Evolutionary conservation across 2,888 invertebrate genomes (phyloP), one percentile per base, ranked within the genome.

Genomic region (Drosophila gaucha): DNA sequence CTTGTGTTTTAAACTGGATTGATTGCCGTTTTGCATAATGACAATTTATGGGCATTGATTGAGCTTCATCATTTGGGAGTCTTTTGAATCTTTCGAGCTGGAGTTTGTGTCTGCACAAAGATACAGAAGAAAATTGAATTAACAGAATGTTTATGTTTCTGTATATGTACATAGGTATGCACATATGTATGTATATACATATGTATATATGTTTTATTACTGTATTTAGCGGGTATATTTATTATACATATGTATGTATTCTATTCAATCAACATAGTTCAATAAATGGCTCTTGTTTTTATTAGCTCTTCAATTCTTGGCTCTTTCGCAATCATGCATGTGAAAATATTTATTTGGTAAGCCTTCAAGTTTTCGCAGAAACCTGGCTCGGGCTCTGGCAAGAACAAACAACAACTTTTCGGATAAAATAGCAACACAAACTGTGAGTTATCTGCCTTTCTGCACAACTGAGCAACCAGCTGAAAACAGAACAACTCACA

Each of bases 371-470:
- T 78, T 82, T 86, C 80, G 67, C 65, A 71, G 87, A 78, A 70
- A 33, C 33, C 70, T 47, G 52, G 38, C 1, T 28, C 18, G 18
- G 18, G 18, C 47, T 52, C 28, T 30, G 49, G 33, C 55, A 31
- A 47, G 39, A 41, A 33, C 36, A 35, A 31, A 51, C n/a, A 35
- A 28, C 20, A 39, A 43, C 57, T 20, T 36, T 63, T 62, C 64
- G 65, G n/a, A n/a, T n/a, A n/a, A n/a, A n/a, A n/a, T n/a, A n/a
- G n/a, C n/a, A n/a, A n/a, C n/a, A n/a, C n/a, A n/a, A n/a, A n/a
- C n/a, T n/a, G n/a, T n/a, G n/a, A n/a, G 63, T 47, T 77, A 80
- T 84, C 85, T 74, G 74, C 47, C 77, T 70, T 80, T 80, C 80
- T 84, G 80, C 87, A 68, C 87, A 80, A 71, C 78, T 86, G 80